Conservation (phyloP, 35 echinoderm and acorn worm genomes). For the Ophioderma brevispina region DNA sequence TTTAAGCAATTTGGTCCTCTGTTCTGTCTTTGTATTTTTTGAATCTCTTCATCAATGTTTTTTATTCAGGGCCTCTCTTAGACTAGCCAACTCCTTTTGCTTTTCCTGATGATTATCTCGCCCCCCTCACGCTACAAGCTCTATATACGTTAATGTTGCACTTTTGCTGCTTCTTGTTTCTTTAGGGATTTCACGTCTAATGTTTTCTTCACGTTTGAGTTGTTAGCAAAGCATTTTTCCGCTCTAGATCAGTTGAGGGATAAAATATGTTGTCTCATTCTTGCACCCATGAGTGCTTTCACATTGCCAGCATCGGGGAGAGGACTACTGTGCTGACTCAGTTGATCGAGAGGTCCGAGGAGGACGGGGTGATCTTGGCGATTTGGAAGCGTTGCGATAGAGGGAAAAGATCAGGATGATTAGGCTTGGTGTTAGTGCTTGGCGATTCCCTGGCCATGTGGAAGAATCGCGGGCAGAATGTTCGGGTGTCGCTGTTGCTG, state of each 20-base stretch:
- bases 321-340: not conserved
- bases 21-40: slow-evolving; percentile 55
- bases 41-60: slow-evolving; percentile 58
- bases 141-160: slow-evolving; percentile 6
- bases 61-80: slow-evolving; percentile 57
- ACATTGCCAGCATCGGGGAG: not conserved
- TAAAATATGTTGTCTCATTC: slow-evolving; percentile 43
- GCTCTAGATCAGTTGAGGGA: slow-evolving; percentile 62
- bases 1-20: slow-evolving; percentile 41
- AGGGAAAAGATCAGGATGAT: not conserved
- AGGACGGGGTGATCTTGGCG: not conserved
- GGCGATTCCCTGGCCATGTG: not conserved
- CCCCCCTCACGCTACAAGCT: slow-evolving; percentile 42
- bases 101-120: slow-evolving; percentile 60
- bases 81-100: slow-evolving; percentile 47
- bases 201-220: slow-evolving; percentile 47
- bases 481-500: not conserved
- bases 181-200: slow-evolving; percentile 47
- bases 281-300: not conserved
- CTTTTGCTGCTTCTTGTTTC: slow-evolving; percentile 66
- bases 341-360: not conserved
- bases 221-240: slow-evolving; percentile 37
- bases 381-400: not conserved
- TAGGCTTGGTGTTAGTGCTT: not conserved
- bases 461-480: not conserved